These are phyloP conservation scores for Pipa parva DNA, from an alignment of 2,113 vertebrate species.

Conservation along the genomic window DNA sequence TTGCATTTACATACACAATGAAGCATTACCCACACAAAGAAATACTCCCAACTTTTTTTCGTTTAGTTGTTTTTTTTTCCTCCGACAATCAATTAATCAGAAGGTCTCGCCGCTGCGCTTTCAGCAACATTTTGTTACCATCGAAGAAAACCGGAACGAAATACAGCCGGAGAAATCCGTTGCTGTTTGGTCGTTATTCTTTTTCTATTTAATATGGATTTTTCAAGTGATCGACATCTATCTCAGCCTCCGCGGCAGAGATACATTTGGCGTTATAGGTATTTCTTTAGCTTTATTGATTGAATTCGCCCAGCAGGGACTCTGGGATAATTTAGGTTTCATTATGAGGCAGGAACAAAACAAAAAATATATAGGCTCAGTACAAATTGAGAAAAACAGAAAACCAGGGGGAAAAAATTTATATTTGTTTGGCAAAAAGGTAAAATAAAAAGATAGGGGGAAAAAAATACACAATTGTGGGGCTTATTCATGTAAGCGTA, in stretches of 20 bases:
- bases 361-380: slow-evolving; percentile 48
- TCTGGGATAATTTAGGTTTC: slow-evolving; percentile 47
- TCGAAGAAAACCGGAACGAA: too few relatives aligned
- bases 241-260: slow-evolving; percentile 7
- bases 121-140: background rate
- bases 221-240: background rate
- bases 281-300: slow-evolving; percentile 46
- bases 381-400: slow-evolving; percentile 36
- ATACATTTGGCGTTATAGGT: slow-evolving; percentile 11
- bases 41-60: background rate
- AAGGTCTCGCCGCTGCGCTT: background rate
- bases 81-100: background rate
- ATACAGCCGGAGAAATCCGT: slow-evolving; percentile 26
- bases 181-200: slow-evolving; percentile 14
- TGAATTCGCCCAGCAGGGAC: slow-evolving; percentile 38
- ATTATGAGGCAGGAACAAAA: slow-evolving; percentile 45
- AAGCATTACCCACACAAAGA: background rate
- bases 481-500: too few relatives aligned
- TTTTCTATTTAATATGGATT: background rate
- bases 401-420: too few relatives aligned
- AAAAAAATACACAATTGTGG: too few relatives aligned
- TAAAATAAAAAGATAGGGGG: slow-evolving; percentile 21
- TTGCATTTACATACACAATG: background rate
- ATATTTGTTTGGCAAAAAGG: background rate
- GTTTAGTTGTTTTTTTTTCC: too few relatives aligned